phyloP scores from a whole-genome alignment of 2,888 invertebrate species.

The Oxyteleia sp. region DNA sequence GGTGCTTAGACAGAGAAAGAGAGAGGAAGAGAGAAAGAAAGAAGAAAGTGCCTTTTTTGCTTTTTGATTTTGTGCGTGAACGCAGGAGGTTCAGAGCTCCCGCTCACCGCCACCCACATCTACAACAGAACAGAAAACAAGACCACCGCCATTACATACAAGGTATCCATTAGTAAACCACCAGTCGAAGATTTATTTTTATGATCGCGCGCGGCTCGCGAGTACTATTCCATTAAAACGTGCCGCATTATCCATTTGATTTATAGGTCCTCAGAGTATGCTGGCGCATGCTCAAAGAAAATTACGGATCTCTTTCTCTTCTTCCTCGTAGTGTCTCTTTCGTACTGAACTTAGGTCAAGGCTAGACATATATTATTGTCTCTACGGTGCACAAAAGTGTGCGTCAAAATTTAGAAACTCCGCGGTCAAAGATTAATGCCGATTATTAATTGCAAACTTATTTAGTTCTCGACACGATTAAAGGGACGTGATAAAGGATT shows the following conservation, averaged over 20 bases:
- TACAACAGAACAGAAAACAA: slow-evolving; percentile 88
- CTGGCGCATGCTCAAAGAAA: slow-evolving; percentile 71
- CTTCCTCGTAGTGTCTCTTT: slow-evolving; percentile 71
- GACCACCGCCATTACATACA: slow-evolving; percentile 88
- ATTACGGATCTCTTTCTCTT: slow-evolving; percentile 73
- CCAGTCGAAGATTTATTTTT: slow-evolving; percentile 85
- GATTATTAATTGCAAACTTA: slow-evolving; percentile 18
- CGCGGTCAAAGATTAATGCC: slow-evolving; percentile 34
- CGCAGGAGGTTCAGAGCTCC: slow-evolving; percentile 87
- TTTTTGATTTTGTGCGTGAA: slow-evolving; percentile 80
- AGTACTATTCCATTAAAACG: slow-evolving; percentile 76
- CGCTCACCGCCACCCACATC: slow-evolving; percentile 88
- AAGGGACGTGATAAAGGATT: slow-evolving; percentile 38
- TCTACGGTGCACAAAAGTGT: slow-evolving; percentile 17
- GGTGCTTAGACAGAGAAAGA: slow-evolving; percentile 52
- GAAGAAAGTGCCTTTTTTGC: slow-evolving; percentile 65
- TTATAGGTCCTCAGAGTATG: slow-evolving; percentile 78
- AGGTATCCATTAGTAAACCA: slow-evolving; percentile 86
- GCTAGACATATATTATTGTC: slow-evolving; percentile 47
- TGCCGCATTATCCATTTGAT: slow-evolving; percentile 82
- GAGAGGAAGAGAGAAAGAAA: slow-evolving; percentile 27
- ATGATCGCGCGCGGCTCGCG: slow-evolving; percentile 79
- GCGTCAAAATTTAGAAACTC: slow-evolving; percentile 51
- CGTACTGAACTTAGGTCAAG: slow-evolving; percentile 55
- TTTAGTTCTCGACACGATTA: slow-evolving; percentile 13